Percentiles rank a stretch among this genome's conserved stretches.
Evolutionary conservation across 2,888 invertebrate species (phyloP).

Genomic region (Autographa gamma): DNA sequence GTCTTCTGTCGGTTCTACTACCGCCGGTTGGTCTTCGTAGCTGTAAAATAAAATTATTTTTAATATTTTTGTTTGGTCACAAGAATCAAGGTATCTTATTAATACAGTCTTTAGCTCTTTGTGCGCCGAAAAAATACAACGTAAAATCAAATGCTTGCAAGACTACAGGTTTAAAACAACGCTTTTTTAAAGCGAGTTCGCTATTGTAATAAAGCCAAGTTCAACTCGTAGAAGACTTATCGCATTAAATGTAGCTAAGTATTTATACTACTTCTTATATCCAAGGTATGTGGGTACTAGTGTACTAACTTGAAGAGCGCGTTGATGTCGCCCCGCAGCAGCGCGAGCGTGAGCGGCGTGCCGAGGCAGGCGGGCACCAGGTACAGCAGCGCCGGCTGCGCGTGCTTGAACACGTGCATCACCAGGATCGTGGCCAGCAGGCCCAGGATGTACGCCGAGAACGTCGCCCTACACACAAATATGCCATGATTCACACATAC

Average conservation of each 20-base stretch:
- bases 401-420: conserved; percentile 99
- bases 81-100: no score
- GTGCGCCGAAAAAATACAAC: no score
- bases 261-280: no score
- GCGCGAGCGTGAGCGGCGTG: conserved; percentile 95
- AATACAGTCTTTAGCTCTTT: no score
- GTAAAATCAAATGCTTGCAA: no score
- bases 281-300: no score
- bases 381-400: conserved; percentile 99
- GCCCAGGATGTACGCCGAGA: conserved; percentile 97
- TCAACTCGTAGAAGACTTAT: no score
- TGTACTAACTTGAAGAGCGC: conserved; percentile 95
- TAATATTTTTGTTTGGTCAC: background rate
- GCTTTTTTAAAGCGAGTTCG: no score
- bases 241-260: no score
- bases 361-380: conserved; percentile 98
- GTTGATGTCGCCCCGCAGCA: conserved; percentile 96
- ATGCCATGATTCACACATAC: background rate
- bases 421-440: conserved; percentile 98
- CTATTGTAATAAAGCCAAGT: no score
- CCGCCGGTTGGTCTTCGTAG: conserved; percentile 83
- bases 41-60: conserved; percentile 59
- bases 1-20: conserved; percentile 62
- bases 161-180: no score
- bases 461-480: conserved; percentile 89